Conservation (phyloP, 2,113 vertebrate species). For the Tichodroma muraria region DNA sequence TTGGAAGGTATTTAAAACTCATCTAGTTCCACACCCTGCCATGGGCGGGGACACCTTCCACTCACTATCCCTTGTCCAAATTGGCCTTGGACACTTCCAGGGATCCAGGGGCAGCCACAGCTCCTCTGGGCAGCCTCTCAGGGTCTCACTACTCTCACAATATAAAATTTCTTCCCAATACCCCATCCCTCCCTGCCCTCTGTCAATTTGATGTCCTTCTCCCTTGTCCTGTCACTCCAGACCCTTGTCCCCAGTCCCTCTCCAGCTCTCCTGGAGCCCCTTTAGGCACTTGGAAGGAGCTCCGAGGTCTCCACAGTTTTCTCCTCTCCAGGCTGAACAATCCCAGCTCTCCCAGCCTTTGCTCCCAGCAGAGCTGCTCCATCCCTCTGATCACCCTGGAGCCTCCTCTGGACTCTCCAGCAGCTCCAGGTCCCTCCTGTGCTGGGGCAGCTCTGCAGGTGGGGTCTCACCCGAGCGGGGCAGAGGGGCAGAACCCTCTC, state of each 20-base stretch:
- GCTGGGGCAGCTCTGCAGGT: not conserved
- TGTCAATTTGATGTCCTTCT: not conserved
- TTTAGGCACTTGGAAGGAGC: not conserved
- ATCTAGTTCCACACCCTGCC: too few species aligned
- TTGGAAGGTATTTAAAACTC: not conserved
- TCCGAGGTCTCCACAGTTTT: accelerated
- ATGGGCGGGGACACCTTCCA: not conserved
- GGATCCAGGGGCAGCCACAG: not conserved
- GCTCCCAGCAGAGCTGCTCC: not conserved
- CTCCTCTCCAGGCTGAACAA: not conserved
- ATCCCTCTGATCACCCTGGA: not conserved
- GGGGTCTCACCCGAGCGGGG: not conserved
- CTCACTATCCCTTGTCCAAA: not conserved
- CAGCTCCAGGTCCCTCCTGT: not conserved
- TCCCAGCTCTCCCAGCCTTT: not conserved
- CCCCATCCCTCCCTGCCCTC: not conserved
- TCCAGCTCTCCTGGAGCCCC: not conserved
- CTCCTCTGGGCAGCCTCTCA: not conserved
- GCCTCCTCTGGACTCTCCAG: not conserved
- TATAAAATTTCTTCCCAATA: not conserved
- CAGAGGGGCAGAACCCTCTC: not conserved
- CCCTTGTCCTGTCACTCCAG: not conserved
- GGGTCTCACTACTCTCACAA: not conserved
- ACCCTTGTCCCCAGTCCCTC: not conserved
- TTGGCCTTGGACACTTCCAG: not conserved